Percentiles rank a stretch among this genome's conserved stretches.
phyloP scores from a whole-genome alignment of 2,113 vertebrate species.

The Psittacus erithacus region DNA sequence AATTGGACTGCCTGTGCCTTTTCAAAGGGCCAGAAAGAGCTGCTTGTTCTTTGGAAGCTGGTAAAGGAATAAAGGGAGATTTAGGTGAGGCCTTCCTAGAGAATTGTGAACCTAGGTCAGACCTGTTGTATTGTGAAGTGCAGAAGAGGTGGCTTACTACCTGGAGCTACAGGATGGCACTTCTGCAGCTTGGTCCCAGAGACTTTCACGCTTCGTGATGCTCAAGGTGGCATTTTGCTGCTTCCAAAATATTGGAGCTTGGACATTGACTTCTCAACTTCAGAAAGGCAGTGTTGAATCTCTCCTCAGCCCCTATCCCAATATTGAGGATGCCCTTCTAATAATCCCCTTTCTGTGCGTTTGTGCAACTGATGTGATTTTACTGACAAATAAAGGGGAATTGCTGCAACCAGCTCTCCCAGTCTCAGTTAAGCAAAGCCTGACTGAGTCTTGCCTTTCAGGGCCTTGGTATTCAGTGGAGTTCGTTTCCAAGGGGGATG shows the following conservation, averaged over 20 bases:
- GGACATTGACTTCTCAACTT: not conserved
- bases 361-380: not conserved
- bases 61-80: not conserved
- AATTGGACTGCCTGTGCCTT: not conserved
- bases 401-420: not conserved
- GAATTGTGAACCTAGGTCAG: not conserved
- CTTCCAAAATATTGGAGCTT: not conserved
- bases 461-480: not conserved
- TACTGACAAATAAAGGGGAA: not conserved
- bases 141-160: not conserved
- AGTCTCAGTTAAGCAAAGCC: not conserved
- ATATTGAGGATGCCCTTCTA: not conserved
- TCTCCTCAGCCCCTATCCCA: not conserved
- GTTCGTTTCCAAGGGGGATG: slow-evolving; percentile 21
- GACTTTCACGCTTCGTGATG: fast-evolving
- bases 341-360: not conserved
- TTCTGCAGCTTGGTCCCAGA: not conserved
- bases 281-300: not conserved
- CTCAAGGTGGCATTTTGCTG: not conserved
- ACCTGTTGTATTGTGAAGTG: not conserved
- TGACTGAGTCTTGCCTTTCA: not conserved
- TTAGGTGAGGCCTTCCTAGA: not conserved
- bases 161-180: not conserved
- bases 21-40: not conserved
- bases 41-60: not conserved